phyloP scores from a whole-genome alignment of 2,797 vertebrate species.

The Protonibea diacanthus region DNA sequence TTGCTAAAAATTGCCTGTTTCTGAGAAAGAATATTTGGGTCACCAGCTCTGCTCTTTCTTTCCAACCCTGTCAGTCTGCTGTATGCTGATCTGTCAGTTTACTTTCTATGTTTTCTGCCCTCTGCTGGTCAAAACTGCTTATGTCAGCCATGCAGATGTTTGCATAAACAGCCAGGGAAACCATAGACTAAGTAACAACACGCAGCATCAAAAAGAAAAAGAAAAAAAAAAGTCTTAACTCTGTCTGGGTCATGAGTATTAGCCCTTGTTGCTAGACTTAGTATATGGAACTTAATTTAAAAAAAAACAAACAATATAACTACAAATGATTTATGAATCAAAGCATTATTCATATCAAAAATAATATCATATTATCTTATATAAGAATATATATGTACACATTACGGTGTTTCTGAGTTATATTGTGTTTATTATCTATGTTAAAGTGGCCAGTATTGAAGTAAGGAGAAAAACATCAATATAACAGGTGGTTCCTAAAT shows the following conservation, averaged over 20 bases:
- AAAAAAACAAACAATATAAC: background rate
- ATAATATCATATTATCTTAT: no score
- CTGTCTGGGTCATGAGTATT: background rate
- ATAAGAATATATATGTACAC: no score
- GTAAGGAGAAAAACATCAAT: no score
- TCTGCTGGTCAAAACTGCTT: conserved; percentile 29
- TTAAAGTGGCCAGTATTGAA: no score
- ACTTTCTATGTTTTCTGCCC: conserved; percentile 19
- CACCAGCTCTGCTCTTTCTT: background rate
- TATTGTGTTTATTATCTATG: no score
- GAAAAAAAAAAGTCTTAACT: background rate
- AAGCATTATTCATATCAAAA: background rate
- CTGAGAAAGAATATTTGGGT: no score
- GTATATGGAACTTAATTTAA: background rate
- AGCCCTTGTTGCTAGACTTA: background rate
- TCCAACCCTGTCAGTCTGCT: background rate
- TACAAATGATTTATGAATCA: background rate
- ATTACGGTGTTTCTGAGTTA: no score
- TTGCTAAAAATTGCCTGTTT: background rate
- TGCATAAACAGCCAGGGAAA: background rate
- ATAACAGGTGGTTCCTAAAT: no score
- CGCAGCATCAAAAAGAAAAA: no score
- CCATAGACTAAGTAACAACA: background rate
- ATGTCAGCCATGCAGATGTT: background rate
- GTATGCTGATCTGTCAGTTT: background rate